Evolutionary conservation across 2,888 invertebrate species (phyloP).

Genomic region (Drosophila diplacantha): DNA sequence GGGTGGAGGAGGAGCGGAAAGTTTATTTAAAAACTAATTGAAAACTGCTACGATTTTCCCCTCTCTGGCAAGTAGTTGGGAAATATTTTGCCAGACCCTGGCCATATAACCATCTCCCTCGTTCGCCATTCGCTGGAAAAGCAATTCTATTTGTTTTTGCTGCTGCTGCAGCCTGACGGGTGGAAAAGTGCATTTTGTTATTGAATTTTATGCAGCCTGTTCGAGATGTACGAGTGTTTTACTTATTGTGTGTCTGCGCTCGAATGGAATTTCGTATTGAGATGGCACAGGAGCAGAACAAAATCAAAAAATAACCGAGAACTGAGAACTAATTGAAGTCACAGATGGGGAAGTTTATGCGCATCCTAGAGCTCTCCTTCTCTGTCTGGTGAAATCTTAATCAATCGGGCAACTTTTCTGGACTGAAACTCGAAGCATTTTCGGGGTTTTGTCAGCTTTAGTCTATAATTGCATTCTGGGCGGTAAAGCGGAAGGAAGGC

Average conservation of each 20-base stretch:
- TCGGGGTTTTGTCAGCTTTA: conserved; percentile 39
- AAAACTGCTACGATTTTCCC: conserved; percentile 54
- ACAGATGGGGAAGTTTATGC: conserved; percentile 9
- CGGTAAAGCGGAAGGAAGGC: conserved; percentile 21
- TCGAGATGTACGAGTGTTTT: conserved; percentile 43
- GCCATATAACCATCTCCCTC: conserved; percentile 21
- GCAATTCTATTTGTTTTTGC: conserved; percentile 64
- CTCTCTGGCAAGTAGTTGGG: conserved; percentile 52
- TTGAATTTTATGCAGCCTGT: conserved; percentile 53
- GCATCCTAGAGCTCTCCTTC: neutral
- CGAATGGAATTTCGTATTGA: conserved; percentile 6
- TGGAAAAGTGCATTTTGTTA: conserved; percentile 66
- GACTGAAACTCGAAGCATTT: conserved; percentile 24
- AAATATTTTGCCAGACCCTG: conserved; percentile 47
- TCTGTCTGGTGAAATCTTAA: conserved; percentile 28
- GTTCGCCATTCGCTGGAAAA: conserved; percentile 43
- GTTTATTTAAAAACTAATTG: conserved; percentile 71
- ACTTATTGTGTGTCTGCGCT: conserved; percentile 6
- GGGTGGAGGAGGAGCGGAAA: conserved; percentile 16
- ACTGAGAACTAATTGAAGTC: conserved; percentile 7
- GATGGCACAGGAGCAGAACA: neutral
- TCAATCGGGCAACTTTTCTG: conserved; percentile 29
- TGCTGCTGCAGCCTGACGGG: conserved; percentile 35
- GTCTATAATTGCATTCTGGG: conserved; percentile 32
- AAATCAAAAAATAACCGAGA: neutral